Evolutionary conservation across 2,888 invertebrate species (phyloP), one percentile per base, ranked within the genome.

Genomic region (Cheilosia impressa): DNA sequence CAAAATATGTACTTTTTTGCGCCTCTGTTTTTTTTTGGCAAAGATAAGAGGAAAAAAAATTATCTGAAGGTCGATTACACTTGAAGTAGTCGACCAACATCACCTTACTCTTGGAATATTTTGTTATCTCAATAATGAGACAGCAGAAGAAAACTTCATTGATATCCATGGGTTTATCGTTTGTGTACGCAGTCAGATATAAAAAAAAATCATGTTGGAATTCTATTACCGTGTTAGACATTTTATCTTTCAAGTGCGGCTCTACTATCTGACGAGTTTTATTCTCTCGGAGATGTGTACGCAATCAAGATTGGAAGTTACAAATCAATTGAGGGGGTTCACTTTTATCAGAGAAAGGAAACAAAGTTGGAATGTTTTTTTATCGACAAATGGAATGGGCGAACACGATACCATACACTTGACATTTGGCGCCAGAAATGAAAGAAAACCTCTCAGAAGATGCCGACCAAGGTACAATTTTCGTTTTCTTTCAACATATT

Each of bases 241-340:
- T 66, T 55, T 13, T 79, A 79, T 79, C 75, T 63, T 45, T 83
- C 73, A 73, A 83, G 77, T 73, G 73, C 68, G 65, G 58, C 38
- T 72, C 50, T 69, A 68, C 62, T 57, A 73, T 80, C 63, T 75
- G 13, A 22, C 13, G 55, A 2, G n/a, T 24, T 65, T 45, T 71
- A 9, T 17, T 34, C 58, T 45, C 43, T n/a, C 22, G 31, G 41
- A 72, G 65, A 78, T 68, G 52, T 24, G 55, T 73, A 75, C 45
- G 65, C 71, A 79, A 80, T 84, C 80, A 60, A 84, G 65, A 80
- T 80, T 84, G 60, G 69, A 66, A 79, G 80, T 75, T 62, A 80
- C 65, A 75, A 66, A 69, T 80, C 84, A 80, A 80, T 80, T 78
- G 69, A 13, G 73, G 63, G 10, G 47, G 31, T 17, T 71, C 43